phyloP scores from a whole-genome alignment of 2,888 invertebrate species.

The Nasonovia ribisnigri region DNA sequence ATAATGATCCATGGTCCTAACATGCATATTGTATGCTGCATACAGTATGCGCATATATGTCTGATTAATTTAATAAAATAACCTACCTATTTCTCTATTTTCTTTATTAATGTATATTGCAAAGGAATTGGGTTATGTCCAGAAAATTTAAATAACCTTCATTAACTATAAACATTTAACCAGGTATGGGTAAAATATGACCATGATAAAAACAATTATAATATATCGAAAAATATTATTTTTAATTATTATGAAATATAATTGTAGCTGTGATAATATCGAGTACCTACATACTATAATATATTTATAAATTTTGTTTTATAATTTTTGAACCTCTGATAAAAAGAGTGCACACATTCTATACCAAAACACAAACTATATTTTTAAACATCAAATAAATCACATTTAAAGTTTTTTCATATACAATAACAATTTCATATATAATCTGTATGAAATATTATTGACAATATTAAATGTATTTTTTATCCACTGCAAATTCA shows the following conservation, averaged over 20 bases:
- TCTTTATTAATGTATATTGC: not conserved
- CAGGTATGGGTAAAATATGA: not conserved
- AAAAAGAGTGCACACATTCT: not conserved
- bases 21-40: not conserved
- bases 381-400: too few species aligned
- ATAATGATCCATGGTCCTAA: not conserved
- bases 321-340: not conserved
- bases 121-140: not conserved
- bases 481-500: too few species aligned
- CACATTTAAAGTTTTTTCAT: too few species aligned
- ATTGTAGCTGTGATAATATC: not conserved
- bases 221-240: too few species aligned
- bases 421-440: too few species aligned
- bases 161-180: not conserved
- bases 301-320: not conserved
- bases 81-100: not conserved
- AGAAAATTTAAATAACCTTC: not conserved
- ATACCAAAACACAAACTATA: too few species aligned
- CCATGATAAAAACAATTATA: not conserved
- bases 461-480: too few species aligned
- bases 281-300: not conserved
- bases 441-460: too few species aligned
- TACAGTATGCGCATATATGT: not conserved
- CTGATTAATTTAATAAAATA: not conserved
- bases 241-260: not conserved